These are phyloP conservation scores for Pogonomyrmex californicus DNA, from an alignment of 1,140 invertebrate genomes.

Conservation along the genomic window DNA sequence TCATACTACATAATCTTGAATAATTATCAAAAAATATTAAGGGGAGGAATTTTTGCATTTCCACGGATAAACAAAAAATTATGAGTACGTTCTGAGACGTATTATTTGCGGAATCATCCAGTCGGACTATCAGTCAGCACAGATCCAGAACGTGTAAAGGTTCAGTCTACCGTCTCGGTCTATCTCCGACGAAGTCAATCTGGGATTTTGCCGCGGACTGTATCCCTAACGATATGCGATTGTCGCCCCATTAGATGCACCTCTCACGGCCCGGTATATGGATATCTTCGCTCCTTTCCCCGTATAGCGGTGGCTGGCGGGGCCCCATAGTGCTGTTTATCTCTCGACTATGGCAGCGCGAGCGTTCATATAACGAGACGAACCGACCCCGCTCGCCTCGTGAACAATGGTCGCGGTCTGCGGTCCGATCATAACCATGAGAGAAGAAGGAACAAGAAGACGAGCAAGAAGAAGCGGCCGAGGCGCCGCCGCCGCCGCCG, in stretches of 20 bases:
- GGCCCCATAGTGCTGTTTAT: constrained; percentile 81
- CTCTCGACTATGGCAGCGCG: constrained; percentile 75
- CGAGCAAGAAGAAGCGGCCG: constrained; percentile 70
- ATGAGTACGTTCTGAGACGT: not conserved
- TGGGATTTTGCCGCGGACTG: constrained; percentile 75
- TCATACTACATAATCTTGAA: not conserved
- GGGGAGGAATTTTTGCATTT: not conserved
- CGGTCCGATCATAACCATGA: constrained; percentile 78
- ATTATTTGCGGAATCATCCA: constrained; percentile 11
- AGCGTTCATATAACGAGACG: constrained; percentile 80
- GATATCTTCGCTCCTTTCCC: constrained; percentile 78
- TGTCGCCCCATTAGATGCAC: constrained; percentile 84
- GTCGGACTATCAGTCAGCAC: not conserved
- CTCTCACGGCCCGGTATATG: constrained; percentile 80
- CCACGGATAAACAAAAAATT: not conserved
- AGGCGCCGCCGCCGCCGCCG: constrained; percentile 57
- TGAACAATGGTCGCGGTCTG: constrained; percentile 80
- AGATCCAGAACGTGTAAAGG: not conserved
- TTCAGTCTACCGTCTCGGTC: constrained; percentile 24
- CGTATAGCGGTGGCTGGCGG: constrained; percentile 71
- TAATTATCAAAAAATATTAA: not conserved
- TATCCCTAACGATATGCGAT: constrained; percentile 83
- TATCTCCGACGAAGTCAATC: constrained; percentile 71
- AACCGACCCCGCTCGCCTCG: constrained; percentile 77
- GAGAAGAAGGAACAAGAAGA: constrained; percentile 61